Conservation (phyloP, 2,888 invertebrate genomes). For the Calephelis perditalis region DNA sequence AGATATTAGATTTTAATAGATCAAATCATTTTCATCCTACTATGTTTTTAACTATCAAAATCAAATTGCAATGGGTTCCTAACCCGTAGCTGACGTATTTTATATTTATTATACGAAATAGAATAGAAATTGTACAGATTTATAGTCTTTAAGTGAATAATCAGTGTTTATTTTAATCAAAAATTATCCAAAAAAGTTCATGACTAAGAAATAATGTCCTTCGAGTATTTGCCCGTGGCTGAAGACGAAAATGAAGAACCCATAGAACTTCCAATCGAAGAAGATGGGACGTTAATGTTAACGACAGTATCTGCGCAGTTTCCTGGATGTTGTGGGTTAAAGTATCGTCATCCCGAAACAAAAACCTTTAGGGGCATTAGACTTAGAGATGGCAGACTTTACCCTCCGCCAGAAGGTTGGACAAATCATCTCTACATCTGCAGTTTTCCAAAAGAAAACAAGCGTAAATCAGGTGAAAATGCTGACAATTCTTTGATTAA, state of each 20-base stretch:
- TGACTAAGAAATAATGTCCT: conserved; percentile 76
- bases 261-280: conserved; percentile 97
- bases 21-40: conserved; percentile 46
- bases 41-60: conserved; percentile 74
- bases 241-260: conserved; percentile 99
- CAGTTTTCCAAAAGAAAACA: conserved; percentile 94
- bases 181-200: conserved; percentile 63
- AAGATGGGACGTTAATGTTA: conserved; percentile 94
- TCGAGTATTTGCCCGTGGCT: conserved; percentile 91
- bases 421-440: conserved; percentile 86
- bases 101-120: conserved; percentile 65
- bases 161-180: conserved; percentile 64
- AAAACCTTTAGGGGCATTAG: conserved; percentile 93
- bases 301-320: conserved; percentile 97
- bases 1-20: conserved; percentile 35
- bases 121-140: conserved; percentile 71
- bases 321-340: conserved; percentile 96
- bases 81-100: conserved; percentile 77
- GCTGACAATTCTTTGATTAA: conserved; percentile 91
- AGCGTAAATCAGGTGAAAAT: conserved; percentile 95
- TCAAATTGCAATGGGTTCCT: conserved; percentile 74
- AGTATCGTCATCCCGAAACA: conserved; percentile 96
- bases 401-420: conserved; percentile 95
- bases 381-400: conserved; percentile 93
- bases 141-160: conserved; percentile 66